Evolutionary conservation across 2,113 vertebrate species (phyloP).

Genomic region (Monopterus albus): DNA sequence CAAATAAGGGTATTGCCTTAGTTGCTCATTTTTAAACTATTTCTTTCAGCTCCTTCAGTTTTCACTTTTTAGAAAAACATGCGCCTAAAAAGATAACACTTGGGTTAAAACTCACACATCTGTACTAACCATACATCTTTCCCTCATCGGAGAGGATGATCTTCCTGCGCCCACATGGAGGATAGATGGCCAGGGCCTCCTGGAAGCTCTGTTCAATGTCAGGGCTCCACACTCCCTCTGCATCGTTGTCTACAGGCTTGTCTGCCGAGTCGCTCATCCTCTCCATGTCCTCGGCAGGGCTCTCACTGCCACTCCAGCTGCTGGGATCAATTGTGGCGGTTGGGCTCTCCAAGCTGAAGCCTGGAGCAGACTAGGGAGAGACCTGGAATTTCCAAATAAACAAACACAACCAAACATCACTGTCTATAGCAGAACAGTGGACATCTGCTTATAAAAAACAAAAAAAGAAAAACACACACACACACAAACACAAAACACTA

Average conservation of each 20-base stretch:
- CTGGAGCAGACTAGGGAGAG: conserved; percentile 92
- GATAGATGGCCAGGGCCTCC: conserved; percentile 98
- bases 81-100: neutral
- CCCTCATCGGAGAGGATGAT: conserved; percentile 99
- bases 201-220: conserved; percentile 99
- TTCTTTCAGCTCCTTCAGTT: neutral
- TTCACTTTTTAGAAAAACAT: neutral
- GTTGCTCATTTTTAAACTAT: neutral
- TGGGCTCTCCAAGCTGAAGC: conserved; percentile 95
- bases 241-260: conserved; percentile 98
- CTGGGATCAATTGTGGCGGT: conserved; percentile 97
- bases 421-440: conserved; percentile 21
- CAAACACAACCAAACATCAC: conserved; percentile 54
- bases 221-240: conserved; percentile 98
- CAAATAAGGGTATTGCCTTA: neutral
- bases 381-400: conserved; percentile 85
- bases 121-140: conserved; percentile 99
- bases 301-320: conserved; percentile 99
- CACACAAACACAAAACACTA: no score
- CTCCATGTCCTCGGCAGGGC: conserved; percentile 98
- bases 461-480: no score
- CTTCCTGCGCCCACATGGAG: conserved; percentile 97
- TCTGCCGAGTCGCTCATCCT: conserved; percentile 98
- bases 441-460: conserved; percentile 37
- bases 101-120: neutral